A percentile compares a stretch with the other conserved stretches of the same genome.
These are phyloP conservation scores for Sclerodermus sp. DNA, from an alignment of 2,888 invertebrate species.

Conservation along the genomic window DNA sequence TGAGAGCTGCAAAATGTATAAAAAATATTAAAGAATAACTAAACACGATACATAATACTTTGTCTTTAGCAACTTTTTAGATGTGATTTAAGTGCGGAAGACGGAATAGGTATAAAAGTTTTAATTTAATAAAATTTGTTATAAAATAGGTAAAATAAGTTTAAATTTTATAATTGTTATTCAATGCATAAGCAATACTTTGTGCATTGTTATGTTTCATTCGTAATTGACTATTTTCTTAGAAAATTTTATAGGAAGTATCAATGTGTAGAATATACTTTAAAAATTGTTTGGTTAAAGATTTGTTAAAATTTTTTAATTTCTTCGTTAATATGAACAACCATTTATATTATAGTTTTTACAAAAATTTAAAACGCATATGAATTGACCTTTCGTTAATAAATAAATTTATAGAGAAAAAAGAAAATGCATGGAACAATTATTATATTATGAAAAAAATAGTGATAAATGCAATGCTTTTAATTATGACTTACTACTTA, in stretches of 20 bases:
- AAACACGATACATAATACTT: not conserved
- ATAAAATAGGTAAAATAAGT: too few relatives aligned
- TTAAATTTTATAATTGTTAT: too few relatives aligned
- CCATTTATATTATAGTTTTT: slow-evolving; percentile 4
- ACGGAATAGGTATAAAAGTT: too few relatives aligned
- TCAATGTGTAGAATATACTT: not conserved
- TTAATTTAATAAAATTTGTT: too few relatives aligned
- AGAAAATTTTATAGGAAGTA: slow-evolving; percentile 2
- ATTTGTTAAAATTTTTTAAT: slow-evolving; percentile 9
- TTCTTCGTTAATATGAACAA: slow-evolving; percentile 7
- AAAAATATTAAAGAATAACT: not conserved
- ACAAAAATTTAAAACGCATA: not conserved
- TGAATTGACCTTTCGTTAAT: slow-evolving; percentile 2
- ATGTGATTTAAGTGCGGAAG: too few relatives aligned
- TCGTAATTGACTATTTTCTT: too few relatives aligned
- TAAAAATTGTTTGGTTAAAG: not conserved
- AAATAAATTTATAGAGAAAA: slow-evolving; percentile 2
- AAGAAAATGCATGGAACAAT: slow-evolving; percentile 6
- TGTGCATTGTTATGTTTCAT: too few relatives aligned
- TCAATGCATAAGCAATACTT: too few relatives aligned
- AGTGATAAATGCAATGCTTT: slow-evolving; percentile 6
- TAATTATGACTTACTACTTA: slow-evolving; percentile 8
- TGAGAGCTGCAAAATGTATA: not conserved
- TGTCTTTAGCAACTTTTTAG: too few relatives aligned
- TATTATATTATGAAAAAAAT: not conserved